phyloP scores from a whole-genome alignment of 2,113 vertebrate genomes.

The Cynopterus brachyotis region DNA sequence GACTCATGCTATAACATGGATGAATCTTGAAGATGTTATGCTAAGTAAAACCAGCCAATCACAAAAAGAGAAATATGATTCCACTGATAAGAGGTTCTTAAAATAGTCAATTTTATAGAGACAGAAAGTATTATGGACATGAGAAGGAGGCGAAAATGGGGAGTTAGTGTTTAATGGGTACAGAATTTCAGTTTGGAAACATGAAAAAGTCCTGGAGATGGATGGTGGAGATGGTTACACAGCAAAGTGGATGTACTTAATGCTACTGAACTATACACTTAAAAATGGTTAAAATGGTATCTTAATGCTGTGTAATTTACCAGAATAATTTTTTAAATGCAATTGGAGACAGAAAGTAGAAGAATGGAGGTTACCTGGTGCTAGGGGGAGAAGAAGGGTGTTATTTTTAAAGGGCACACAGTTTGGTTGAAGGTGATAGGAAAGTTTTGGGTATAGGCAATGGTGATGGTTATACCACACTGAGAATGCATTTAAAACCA shows the following conservation, averaged over 20 bases:
- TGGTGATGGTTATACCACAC: neutral
- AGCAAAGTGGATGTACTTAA: neutral
- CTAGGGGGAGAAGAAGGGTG: no score
- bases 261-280: neutral
- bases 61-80: neutral
- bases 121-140: neutral
- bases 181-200: neutral
- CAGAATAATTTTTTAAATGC: no score
- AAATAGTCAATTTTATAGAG: neutral
- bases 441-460: neutral
- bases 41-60: neutral
- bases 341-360: no score
- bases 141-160: rapidly evolving
- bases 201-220: neutral
- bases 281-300: neutral
- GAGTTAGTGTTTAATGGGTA: neutral
- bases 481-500: neutral
- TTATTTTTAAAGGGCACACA: no score
- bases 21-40: neutral
- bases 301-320: neutral
- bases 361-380: no score
- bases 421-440: no score
- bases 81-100: no score
- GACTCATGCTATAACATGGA: rapidly evolving
- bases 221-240: neutral